Base-by-base conservation (phyloP, 2,113 vertebrate species). In the Suncus etruscus region DNA sequence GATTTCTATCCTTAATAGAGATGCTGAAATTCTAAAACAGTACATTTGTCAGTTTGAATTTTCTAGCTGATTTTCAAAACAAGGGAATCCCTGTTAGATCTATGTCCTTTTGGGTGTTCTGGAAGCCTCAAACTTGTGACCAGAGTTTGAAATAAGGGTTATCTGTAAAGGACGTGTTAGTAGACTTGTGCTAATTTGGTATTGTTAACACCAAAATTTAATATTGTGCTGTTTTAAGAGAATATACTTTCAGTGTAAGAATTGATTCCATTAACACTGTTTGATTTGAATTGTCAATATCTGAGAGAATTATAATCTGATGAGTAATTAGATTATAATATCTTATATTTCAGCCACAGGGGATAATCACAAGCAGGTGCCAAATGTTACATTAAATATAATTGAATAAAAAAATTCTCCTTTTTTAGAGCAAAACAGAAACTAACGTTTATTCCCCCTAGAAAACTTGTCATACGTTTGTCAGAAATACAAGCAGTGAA, bases 351-450 rank as follows among this genome's bases (percentile, higher is more conserved):
- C 65, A 86, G 66, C 50, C 82, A 79, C 82, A 93, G 85, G 45
- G 74, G 39, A 75, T n/a, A 61, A 82, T 82, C 89, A 68, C 66
- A 92, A 92, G 45, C 18, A 87, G 51, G 32, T 87, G 63, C 16
- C 50, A 92, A 87, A 76, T 68, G 47, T 77, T 82, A 76, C 7
- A 31, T 1, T 66, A 80, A 51, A 90, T 45, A 92, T 82, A 86
- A 66, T 69, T 27, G 39, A 39, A 39, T 39, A 5, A 39, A 39
- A 39, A 87, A 66, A 68, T n/a, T 25, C 45, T 45, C 16, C 31
- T 86, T 80, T 93, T 45, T 83, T 72, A 87, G 76, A 69, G 66
- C 27, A 91, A 90, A 89, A 83, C 0, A 51, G 29, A 87, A 93
- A 94, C 72, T 74, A 51, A 48, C 47, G 80, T 51, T 68, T 81